phyloP scores from a whole-genome alignment of 2,888 invertebrate genomes.

The Scaptomyza caliginosa region DNA sequence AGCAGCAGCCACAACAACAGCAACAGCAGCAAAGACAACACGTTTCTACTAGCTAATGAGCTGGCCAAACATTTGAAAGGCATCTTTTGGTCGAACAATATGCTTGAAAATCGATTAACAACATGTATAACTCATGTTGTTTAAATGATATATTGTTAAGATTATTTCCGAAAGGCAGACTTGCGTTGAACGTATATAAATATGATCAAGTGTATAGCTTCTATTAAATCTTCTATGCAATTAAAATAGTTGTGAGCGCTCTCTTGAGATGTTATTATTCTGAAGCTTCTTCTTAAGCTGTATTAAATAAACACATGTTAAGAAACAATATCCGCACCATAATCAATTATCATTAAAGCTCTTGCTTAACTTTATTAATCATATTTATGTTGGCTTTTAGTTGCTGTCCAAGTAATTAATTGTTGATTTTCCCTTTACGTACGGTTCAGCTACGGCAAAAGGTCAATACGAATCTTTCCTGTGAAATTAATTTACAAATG shows the following conservation, averaged over 20 bases:
- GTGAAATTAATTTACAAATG: neutral
- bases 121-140: conserved; percentile 6
- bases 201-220: neutral
- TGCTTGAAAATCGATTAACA: conserved; percentile 27
- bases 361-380: neutral
- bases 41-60: conserved; percentile 35
- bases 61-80: conserved; percentile 9
- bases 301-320: neutral
- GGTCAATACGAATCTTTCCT: neutral
- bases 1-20: conserved; percentile 9
- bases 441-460: too few relatives aligned
- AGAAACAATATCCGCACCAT: neutral
- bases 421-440: neutral
- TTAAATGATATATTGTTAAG: conserved; percentile 19
- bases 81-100: conserved; percentile 4
- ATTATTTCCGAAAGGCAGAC: neutral
- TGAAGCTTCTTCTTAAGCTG: neutral
- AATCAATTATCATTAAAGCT: neutral
- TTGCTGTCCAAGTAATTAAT: neutral
- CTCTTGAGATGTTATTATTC: neutral
- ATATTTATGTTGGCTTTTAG: neutral
- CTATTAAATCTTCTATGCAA: neutral
- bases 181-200: neutral
- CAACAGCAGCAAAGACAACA: conserved; percentile 19
- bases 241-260: neutral